Base-by-base conservation (phyloP, 2,113 vertebrate species). In the Fulica atra region DNA sequence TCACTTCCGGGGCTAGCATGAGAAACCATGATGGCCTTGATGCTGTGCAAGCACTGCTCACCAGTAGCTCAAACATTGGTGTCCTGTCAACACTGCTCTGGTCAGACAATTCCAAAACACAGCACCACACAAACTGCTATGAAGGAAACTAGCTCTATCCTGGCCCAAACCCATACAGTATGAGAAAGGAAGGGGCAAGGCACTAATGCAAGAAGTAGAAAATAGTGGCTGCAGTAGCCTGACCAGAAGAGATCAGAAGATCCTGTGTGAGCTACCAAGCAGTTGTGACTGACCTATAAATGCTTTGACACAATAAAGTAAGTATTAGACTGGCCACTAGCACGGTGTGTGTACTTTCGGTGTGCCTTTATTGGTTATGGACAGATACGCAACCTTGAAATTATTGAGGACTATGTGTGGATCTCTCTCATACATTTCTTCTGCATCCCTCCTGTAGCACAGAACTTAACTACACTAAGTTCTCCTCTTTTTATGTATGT, bases 1-100 rank as follows among this genome's bases (percentile, higher is more conserved):
- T 40, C 0, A 1, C 9, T 69, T 36, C 25, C 4, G 2, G 33
- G 25, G 50, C 21, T n/a, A 23, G 9, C 7, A 8, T 31, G 36
- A 31, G 59, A 56, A n/a, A 44, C 24, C 20, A 18, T 53, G 17
- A 17, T 11, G 11, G 33, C 20, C 24, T 74, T 74, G 65, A 48
- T 1, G 3, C 61, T 63, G 40, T n/a, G 48, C 9, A 44, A 73
- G 31, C 9, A 18, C 6, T 51, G 23, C 21, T 50, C 28, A 69
- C 29, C 53, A 68, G 4, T 5, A 54, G n/a, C 59, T 78, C 18
- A 40, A 54, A 40, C 6, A 11, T 3, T 21, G 50, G 36, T 71
- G 56, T 70, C 25, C 69, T 64, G 33, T 26, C 48, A 71, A 17
- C 20, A 14, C 35, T 69, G 72, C 13, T 78, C 33, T 53, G 33